Percentiles rank a stretch among this genome's conserved stretches.
phyloP scores from a whole-genome alignment of 2,113 vertebrate species.

The Oreotrochilus melanogaster region DNA sequence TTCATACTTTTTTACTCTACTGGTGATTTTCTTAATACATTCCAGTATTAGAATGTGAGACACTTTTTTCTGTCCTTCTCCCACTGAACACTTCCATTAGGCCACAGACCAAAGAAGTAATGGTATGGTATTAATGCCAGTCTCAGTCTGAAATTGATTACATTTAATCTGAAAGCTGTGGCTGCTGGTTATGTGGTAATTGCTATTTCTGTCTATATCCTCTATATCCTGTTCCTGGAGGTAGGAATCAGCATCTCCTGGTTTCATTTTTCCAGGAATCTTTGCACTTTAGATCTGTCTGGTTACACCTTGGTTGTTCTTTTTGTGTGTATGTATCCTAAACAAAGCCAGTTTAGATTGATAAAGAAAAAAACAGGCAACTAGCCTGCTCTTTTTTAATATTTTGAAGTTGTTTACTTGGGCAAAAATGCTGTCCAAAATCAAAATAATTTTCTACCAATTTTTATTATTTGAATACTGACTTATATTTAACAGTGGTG shows the following conservation, averaged over 20 bases:
- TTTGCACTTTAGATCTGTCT: background rate
- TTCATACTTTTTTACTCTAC: background rate
- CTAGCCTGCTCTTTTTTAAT: background rate
- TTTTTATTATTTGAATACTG: background rate
- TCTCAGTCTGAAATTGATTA: background rate
- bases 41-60: background rate
- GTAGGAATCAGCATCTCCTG: background rate
- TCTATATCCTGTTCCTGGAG: background rate
- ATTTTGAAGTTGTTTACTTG: background rate
- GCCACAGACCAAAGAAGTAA: background rate
- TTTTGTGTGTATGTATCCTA: background rate
- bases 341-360: background rate
- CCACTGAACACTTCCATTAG: background rate
- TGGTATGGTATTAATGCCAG: background rate
- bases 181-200: background rate
- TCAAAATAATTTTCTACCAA: background rate
- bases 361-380: background rate
- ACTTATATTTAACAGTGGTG: background rate
- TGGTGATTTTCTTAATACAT: background rate
- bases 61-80: background rate
- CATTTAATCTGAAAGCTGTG: background rate
- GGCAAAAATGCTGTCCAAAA: background rate
- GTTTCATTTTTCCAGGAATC: constrained; percentile 1
- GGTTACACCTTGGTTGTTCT: background rate
- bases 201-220: background rate